Base-by-base conservation (phyloP, 92 coral and sea anemone genomes). In the Nematostella vectensis region DNA sequence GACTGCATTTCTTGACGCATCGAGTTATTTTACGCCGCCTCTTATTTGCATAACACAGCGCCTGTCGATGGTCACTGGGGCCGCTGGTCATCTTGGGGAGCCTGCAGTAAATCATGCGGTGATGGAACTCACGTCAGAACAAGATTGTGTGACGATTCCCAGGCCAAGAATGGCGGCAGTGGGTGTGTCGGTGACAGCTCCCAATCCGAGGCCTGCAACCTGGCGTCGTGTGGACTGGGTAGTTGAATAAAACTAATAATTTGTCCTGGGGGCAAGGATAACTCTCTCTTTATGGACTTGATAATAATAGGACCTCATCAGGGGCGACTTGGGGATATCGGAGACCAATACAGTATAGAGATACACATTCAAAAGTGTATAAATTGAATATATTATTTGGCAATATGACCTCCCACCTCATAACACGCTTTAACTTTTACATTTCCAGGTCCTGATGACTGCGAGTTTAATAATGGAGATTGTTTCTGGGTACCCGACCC, bases 1-100 rank as follows among this genome's bases (percentile, higher is more conserved):
- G n/a, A n/a, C n/a, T n/a, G n/a, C n/a, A n/a, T n/a, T n/a, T n/a
- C n/a, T n/a, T n/a, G n/a, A n/a, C n/a, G n/a, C n/a, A n/a, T n/a
- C n/a, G n/a, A n/a, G n/a, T n/a, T n/a, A n/a, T n/a, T n/a, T n/a
- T n/a, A n/a, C n/a, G n/a, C n/a, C n/a, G n/a, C n/a, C n/a, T n/a
- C n/a, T n/a, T n/a, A n/a, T n/a, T n/a, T n/a, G n/a, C n/a, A n/a
- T n/a, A n/a, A n/a, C n/a, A n/a, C 57, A 88, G 96, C 85, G 17
- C 85, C 96, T n/a, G 65, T 88, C 31, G 67, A 79, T 43, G 96
- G 96, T 27, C 94, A 88, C 74, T 88, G 96, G 96, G 96, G 96
- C 12, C 82, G 88, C 21, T 88, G 96, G 96, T 76, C 88, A 21
- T 31, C 74, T 39, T 88, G 96, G 96, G 83, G 77, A 11, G 47